Conservation (phyloP, 2,888 invertebrate genomes). For the Chydorus sphaericus region DNA sequence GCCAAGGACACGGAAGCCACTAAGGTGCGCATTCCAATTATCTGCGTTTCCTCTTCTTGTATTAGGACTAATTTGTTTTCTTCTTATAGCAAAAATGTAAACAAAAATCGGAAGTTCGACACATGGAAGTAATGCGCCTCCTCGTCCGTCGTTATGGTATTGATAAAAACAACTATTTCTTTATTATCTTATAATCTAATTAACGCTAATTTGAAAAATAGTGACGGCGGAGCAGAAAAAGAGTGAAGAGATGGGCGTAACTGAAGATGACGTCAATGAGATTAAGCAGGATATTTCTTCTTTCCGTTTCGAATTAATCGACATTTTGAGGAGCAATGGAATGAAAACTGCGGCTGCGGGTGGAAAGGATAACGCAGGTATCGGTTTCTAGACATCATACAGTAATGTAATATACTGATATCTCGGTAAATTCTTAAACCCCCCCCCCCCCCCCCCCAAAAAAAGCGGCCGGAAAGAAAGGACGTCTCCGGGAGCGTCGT, state of each 20-base stretch:
- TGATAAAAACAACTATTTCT: too few relatives aligned
- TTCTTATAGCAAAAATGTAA: slow-evolving; percentile 6
- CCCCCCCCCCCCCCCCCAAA: neutral
- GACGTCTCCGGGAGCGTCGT: slow-evolving; percentile 70
- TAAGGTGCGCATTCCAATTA: too few relatives aligned
- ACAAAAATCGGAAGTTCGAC: slow-evolving; percentile 30
- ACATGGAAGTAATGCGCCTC: slow-evolving; percentile 73
- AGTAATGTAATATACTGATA: neutral
- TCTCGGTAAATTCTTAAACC: neutral
- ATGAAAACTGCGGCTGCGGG: slow-evolving; percentile 52
- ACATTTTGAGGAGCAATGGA: slow-evolving; percentile 76
- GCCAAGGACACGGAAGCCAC: slow-evolving; percentile 4
- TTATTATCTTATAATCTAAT: neutral
- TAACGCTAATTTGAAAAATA: neutral
- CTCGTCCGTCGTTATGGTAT: slow-evolving; percentile 62
- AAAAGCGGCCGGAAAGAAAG: slow-evolving; percentile 62
- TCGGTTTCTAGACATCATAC: neutral
- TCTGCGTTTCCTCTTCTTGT: too few relatives aligned
- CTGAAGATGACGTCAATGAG: slow-evolving; percentile 96
- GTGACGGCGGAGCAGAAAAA: slow-evolving; percentile 72
- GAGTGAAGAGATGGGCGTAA: slow-evolving; percentile 78
- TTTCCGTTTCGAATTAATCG: slow-evolving; percentile 77
- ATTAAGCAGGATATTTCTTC: slow-evolving; percentile 94
- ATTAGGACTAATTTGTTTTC: too few relatives aligned
- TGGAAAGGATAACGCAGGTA: slow-evolving; percentile 7